Percentiles rank a stretch among this genome's conserved stretches.
Evolutionary conservation across 2,113 vertebrate genomes (phyloP).

Genomic region (Tauraco erythrolophus): DNA sequence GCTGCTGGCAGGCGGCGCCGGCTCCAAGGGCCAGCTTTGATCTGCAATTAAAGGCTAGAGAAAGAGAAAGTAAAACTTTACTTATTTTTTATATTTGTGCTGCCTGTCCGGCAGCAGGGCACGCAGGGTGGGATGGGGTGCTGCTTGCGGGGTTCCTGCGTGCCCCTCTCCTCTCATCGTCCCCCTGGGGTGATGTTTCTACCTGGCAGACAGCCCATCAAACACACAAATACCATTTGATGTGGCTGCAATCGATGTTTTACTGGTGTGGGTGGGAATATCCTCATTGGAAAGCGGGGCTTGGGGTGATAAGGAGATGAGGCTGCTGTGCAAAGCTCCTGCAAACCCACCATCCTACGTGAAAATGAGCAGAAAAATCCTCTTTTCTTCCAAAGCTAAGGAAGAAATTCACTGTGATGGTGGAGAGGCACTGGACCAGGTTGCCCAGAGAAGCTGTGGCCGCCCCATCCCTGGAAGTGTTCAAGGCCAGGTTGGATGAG

Average conservation of each 20-base stretch:
- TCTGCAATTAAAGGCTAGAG: slow-evolving; percentile 9
- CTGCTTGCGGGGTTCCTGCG: rapidly evolving
- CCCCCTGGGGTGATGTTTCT: not conserved
- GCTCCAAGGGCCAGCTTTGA: slow-evolving; percentile 14
- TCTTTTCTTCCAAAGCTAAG: not conserved
- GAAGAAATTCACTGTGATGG: too few relatives aligned
- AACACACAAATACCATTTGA: rapidly evolving
- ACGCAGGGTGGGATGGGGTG: rapidly evolving
- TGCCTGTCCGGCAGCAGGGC: rapidly evolving
- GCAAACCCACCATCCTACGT: rapidly evolving
- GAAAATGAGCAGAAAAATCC: not conserved
- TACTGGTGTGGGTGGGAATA: not conserved
- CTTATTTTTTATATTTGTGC: not conserved
- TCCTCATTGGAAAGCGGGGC: not conserved
- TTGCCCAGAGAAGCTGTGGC: too few relatives aligned
- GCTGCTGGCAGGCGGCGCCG: not conserved
- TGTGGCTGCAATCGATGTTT: not conserved
- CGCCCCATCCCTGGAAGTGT: too few relatives aligned
- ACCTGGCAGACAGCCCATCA: not conserved
- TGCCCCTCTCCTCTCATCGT: not conserved
- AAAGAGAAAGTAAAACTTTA: slow-evolving; percentile 58
- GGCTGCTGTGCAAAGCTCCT: not conserved
- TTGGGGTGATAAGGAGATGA: not conserved
- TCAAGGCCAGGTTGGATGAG: too few relatives aligned
- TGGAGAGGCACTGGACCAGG: too few relatives aligned